Evolutionary conservation across 2,888 invertebrate species (phyloP), one percentile per base, ranked within the genome.

Genomic region (Drosophila algonquin): DNA sequence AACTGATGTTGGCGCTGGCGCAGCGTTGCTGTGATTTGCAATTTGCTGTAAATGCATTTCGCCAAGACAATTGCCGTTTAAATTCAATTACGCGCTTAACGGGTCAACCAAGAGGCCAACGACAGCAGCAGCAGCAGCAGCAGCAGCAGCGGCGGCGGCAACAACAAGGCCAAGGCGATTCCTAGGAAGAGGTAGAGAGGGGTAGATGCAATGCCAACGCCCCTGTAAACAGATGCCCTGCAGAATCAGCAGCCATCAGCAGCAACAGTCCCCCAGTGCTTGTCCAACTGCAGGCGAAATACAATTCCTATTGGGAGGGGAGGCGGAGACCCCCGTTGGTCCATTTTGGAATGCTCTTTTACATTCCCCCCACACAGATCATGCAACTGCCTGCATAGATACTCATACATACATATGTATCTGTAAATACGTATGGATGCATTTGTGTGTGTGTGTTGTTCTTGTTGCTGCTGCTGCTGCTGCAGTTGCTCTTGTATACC

Each of bases 51-150:
- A 67, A 55, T 16, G 27, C 44, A 44, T 76, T 81, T 46, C 67
- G 50, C 63, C 69, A 79, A 87, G 76, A 80, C 80, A 81, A 81
- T 80, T 81, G 76, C 71, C 63, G 67, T 63, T 68, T 78, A 76
- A 87, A 84, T 84, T 87, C 76, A 84, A 84, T 87, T 85, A 87
- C 70, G 72, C 73, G 70, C 73, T 77, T 74, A 81, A 84, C 77
- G 79, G 72, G 81, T 73, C 70, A 81, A 59, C 68, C 55, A 65
- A 83, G 67, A 80, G 73, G 79, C 76, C 76, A 86, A 73, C 72
- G 65, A 76, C 55, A 60, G 44, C 69, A 65, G 57, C 68, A 61
- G 63, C 75, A 85, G 72, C 73, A 62, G 73, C 55, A 60, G 44
- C 69, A 63, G 60, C 64, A 63, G 60, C 56, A 67, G 51, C 55